Base-by-base conservation (phyloP, 1,140 invertebrate genomes). In the Ips typographus region DNA sequence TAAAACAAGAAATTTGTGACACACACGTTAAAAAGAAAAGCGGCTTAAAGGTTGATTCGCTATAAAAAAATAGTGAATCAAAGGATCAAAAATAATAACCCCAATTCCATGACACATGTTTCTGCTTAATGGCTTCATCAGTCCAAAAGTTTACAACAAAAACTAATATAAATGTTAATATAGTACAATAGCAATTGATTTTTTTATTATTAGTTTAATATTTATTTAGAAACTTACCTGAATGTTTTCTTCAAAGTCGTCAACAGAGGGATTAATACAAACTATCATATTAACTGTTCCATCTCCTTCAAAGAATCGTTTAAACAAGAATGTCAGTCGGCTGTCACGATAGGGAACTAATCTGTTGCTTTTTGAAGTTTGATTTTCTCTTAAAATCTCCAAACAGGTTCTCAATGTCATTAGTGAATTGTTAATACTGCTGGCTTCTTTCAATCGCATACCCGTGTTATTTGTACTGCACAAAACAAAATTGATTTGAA, bases 231-330 rank as follows among this genome's bases (percentile, higher is more conserved):
- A 47, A 53, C n/a, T 92, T 5, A 98, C 96, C 82, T 91, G 91
- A 76, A 95, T 82, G 56, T 93, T 98, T 81, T 99, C 98, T 80
- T 98, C 96, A 80, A 91, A 98, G 80, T 99, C 96, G 61, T 94
- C 90, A 40, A 87, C 83, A 60, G 89, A 86, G 0, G 97, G 98
- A 84, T 99, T 99, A 4, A 97, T 88, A 82, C 98, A 99, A 3
- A 99, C 91, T 58, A 99, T 89, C 97, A 99, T 99, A 67, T 91
- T 84, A 0, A 99, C 94, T 76, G 92, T 90, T 6, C 97, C 97
- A 78, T 97, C 92, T 1, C 98, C 97, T 81, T 99, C 98, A 82
- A 99, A 99, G 81, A 94, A 99, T 78, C 93, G 98, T 81, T 99
- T 99, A 78, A 99, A 99, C 53, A 99, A 85, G 82, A 96, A 92